Evolutionary conservation across 1,140 invertebrate genomes (phyloP).

Genomic region (Radopholus similis): DNA sequence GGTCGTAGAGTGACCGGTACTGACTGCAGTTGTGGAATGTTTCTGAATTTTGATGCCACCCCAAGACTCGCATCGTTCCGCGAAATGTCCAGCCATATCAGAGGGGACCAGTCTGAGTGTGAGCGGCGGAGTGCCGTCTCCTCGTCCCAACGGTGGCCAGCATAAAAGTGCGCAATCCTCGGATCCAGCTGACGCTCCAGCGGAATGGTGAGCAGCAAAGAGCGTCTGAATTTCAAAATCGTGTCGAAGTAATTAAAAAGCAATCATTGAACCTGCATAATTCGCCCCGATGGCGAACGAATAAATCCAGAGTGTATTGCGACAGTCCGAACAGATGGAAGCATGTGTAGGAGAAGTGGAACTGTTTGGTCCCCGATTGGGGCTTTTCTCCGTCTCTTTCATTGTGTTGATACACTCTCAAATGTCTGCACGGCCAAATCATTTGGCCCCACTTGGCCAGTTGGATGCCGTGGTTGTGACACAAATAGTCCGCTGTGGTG

Average conservation of each 20-base stretch:
- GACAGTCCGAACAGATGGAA: constrained; percentile 49
- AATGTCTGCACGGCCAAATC: constrained; percentile 42
- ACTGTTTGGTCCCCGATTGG: neutral
- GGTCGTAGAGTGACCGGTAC: neutral
- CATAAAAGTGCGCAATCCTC: constrained; percentile 26
- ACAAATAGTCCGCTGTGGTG: constrained; percentile 44
- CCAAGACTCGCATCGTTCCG: constrained; percentile 11
- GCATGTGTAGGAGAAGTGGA: constrained; percentile 37
- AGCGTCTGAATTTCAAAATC: constrained; percentile 4
- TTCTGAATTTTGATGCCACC: no score
- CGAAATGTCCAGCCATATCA: constrained; percentile 40
- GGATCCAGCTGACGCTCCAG: constrained; percentile 37
- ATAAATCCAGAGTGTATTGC: constrained; percentile 33
- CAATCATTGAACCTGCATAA: constrained; percentile 15
- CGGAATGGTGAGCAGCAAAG: constrained; percentile 39
- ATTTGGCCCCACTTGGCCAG: constrained; percentile 27
- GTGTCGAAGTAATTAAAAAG: constrained; percentile 2
- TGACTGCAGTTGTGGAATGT: neutral
- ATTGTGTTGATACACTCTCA: neutral
- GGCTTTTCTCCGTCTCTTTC: neutral
- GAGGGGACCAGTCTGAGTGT: constrained; percentile 45
- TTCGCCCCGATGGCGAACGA: neutral
- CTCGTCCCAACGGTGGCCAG: neutral
- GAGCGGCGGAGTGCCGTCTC: neutral
- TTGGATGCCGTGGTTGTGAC: constrained; percentile 44